Percentiles rank a stretch among this genome's conserved stretches.
Evolutionary conservation across 2,797 vertebrate species (phyloP).

Genomic region (Champsocephalus gunnari): DNA sequence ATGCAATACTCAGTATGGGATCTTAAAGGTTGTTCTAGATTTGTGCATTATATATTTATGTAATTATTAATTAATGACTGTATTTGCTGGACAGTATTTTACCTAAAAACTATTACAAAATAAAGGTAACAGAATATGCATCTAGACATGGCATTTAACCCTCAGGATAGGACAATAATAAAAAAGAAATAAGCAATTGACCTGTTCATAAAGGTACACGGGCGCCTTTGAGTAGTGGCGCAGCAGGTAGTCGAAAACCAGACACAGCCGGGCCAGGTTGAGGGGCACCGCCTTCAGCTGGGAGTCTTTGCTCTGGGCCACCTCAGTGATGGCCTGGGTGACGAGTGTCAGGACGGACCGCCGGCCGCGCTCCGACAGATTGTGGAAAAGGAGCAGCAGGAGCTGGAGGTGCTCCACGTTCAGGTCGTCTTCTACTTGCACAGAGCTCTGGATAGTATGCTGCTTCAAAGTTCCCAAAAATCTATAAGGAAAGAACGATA

Average conservation of each 20-base stretch:
- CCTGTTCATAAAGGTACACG: slow-evolving; percentile 96
- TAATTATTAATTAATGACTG: not conserved
- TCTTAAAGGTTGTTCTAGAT: not conserved
- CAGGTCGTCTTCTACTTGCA: slow-evolving; percentile 93
- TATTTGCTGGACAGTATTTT: not conserved
- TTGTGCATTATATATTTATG: not conserved
- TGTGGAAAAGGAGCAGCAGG: slow-evolving; percentile 96
- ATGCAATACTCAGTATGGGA: not conserved
- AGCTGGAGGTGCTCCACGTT: slow-evolving; percentile 98
- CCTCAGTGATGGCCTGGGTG: slow-evolving; percentile 91
- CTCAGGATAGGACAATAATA: not conserved
- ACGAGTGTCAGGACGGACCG: slow-evolving; percentile 87
- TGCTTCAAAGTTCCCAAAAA: slow-evolving; percentile 96
- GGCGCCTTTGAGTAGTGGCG: slow-evolving; percentile 96
- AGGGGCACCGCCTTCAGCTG: slow-evolving; percentile 92
- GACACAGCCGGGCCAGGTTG: slow-evolving; percentile 90
- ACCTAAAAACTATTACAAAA: not conserved
- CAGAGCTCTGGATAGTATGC: slow-evolving; percentile 89
- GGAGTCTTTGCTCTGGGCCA: slow-evolving; percentile 88
- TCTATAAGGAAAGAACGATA: slow-evolving; percentile 71
- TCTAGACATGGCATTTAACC: not conserved
- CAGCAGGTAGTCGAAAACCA: slow-evolving; percentile 96
- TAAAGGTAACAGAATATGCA: not conserved
- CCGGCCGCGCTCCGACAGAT: slow-evolving; percentile 92
- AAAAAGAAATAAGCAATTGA: slow-evolving; percentile 52